Conservation (phyloP, 1,140 invertebrate species). For the Harpegnathos saltator region DNA sequence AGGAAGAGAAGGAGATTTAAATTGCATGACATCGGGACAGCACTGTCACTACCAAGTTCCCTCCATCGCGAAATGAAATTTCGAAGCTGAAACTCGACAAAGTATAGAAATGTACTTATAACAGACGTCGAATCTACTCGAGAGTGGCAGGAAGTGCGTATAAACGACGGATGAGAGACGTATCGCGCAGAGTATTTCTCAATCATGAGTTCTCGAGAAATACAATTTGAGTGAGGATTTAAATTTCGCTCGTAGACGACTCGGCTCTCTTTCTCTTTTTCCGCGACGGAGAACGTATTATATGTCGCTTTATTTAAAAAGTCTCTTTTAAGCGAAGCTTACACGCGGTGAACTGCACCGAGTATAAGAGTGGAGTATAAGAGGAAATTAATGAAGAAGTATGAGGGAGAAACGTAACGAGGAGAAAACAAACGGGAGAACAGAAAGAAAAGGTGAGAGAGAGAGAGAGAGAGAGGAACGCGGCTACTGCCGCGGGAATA, state of each 20-base stretch:
- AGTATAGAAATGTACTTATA: conserved; percentile 24
- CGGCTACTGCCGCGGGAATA: not conserved
- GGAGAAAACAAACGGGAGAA: not conserved
- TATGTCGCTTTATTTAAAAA: conserved; percentile 9
- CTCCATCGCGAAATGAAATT: conserved; percentile 69
- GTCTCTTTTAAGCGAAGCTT: not conserved
- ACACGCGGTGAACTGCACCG: not conserved
- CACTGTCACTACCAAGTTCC: conserved; percentile 52
- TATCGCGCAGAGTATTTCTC: conserved; percentile 9
- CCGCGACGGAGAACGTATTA: not conserved
- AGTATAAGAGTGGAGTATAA: not conserved
- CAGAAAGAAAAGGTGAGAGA: not conserved
- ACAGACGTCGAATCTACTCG: conserved; percentile 41
- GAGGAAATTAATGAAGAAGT: not conserved
- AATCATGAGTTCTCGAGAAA: not conserved
- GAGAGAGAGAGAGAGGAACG: not conserved
- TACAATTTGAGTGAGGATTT: conserved; percentile 1
- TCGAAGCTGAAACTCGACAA: conserved; percentile 36
- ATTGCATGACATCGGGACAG: conserved; percentile 36
- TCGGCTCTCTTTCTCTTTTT: too few species aligned
- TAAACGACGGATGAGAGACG: not conserved
- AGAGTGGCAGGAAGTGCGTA: not conserved
- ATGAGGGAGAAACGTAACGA: not conserved
- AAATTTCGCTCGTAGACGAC: conserved; percentile 10
- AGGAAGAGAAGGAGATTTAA: conserved; percentile 59